Base-by-base conservation (phyloP, 1,140 invertebrate species). In the Holcopasites calliopsidis region DNA sequence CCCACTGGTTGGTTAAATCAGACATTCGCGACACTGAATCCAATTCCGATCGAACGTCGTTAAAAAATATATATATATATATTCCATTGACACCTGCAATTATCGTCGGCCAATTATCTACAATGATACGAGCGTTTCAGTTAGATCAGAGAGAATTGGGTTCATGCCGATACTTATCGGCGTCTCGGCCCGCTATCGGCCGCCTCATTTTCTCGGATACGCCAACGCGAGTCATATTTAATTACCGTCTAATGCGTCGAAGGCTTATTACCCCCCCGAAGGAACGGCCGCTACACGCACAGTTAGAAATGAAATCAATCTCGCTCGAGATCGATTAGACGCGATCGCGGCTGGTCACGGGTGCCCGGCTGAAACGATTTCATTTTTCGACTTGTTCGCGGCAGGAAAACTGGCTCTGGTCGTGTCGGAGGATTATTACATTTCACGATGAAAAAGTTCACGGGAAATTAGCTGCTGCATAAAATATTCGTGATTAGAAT, bases 291-390 rank as follows among this genome's bases (percentile, higher is more conserved):
- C 47, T 62, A 28, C 11, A n/a, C 40, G 44, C 54, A n/a, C n/a
- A 21, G 80, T 83, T 83, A 76, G 33, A n/a, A 11, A 49, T 68
- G 50, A 83, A 83, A 83, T 82, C 76, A 83, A 83, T 83, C 65
- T 82, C 38, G 50, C 35, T 79, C 61, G 66, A 68, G 80, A 83
- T 83, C 80, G 80, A 83, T 83, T 66, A 75, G 54, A 10, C 42
- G 69, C 23, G 79, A 82, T 75, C 78, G 55, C 75, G 62, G 42
- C 38, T 42, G 60, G 40, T 68, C 69, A 49, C 49, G 66, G 62
- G 28, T 40, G 49, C 68, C 23, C 50, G 49, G n/a, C 57, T 50
- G 57, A 79, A 83, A 75, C 80, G 76, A 83, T 83, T 82, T 82
- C 35, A 69, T 83, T 69, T 83, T 57, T 68, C 80, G 44, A 33